These are phyloP conservation scores for Erpornis zantholeuca DNA, from an alignment of 2,113 vertebrate genomes.

Conservation along the genomic window DNA sequence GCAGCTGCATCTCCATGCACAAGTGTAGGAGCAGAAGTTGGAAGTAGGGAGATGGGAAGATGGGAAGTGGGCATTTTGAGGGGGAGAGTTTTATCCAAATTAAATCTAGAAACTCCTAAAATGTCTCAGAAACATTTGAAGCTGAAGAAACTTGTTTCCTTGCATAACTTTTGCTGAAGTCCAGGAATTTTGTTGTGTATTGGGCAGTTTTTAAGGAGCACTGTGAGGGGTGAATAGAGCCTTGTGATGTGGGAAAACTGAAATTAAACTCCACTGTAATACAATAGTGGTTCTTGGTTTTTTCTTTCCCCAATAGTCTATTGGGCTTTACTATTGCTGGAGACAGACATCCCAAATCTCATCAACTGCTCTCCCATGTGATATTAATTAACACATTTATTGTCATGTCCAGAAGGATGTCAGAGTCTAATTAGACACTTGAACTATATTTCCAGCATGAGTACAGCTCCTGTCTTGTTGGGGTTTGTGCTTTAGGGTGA, in stretches of 20 bases:
- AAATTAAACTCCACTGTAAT: not conserved
- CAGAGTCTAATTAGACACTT: not conserved
- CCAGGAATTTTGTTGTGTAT: not conserved
- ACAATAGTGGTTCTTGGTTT: too few species aligned
- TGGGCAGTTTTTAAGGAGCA: not conserved
- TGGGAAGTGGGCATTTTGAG: not conserved
- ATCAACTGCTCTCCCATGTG: not conserved
- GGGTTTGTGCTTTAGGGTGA: not conserved
- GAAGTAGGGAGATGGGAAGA: not conserved
- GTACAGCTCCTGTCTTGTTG: not conserved
- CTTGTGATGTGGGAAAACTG: not conserved
- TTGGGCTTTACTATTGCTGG: not conserved
- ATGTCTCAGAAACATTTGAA: not conserved
- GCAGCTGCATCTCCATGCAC: not conserved
- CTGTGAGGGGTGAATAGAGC: not conserved
- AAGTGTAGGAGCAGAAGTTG: not conserved
- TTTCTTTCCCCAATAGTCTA: not conserved
- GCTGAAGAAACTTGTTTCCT: not conserved
- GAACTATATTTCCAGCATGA: not conserved
- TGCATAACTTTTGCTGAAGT: not conserved
- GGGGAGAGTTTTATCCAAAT: not conserved
- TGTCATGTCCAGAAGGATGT: not conserved
- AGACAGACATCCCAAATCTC: not conserved
- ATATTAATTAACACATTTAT: not conserved
- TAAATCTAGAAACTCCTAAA: not conserved